Evolutionary conservation across 2,888 invertebrate species (phyloP).

Genomic region (Diarsia brunnea): DNA sequence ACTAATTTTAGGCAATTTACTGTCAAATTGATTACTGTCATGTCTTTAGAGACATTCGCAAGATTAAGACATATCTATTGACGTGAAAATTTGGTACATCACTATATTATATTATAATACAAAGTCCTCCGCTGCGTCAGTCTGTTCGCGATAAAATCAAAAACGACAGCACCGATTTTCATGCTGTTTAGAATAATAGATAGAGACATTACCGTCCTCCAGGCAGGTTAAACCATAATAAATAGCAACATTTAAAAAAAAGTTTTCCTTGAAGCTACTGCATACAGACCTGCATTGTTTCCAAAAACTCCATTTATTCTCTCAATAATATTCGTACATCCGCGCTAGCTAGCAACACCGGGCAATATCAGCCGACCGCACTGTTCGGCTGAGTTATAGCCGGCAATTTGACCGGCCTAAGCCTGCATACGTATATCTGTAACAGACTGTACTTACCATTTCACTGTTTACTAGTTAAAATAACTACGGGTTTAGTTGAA

Average conservation of each 20-base stretch:
- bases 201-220: no score
- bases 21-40: no score
- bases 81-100: no score
- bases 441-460: constrained; percentile 48
- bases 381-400: constrained; percentile 67
- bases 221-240: not conserved
- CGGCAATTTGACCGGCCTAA: constrained; percentile 67
- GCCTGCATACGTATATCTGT: constrained; percentile 43
- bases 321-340: constrained; percentile 35
- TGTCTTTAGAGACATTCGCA: no score
- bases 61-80: no score
- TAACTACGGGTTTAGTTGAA: constrained; percentile 1
- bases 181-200: no score
- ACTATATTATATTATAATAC: no score
- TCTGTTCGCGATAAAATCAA: no score
- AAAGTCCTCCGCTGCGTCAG: no score
- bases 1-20: no score
- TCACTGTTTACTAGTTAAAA: constrained; percentile 24
- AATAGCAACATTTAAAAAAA: not conserved
- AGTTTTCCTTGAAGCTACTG: not conserved
- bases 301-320: constrained; percentile 21
- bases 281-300: constrained; percentile 10
- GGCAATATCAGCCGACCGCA: constrained; percentile 65
- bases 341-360: constrained; percentile 50
- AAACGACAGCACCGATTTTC: no score